Conservation (phyloP, 2,113 vertebrate genomes). For the Anthoscopus minutus region DNA sequence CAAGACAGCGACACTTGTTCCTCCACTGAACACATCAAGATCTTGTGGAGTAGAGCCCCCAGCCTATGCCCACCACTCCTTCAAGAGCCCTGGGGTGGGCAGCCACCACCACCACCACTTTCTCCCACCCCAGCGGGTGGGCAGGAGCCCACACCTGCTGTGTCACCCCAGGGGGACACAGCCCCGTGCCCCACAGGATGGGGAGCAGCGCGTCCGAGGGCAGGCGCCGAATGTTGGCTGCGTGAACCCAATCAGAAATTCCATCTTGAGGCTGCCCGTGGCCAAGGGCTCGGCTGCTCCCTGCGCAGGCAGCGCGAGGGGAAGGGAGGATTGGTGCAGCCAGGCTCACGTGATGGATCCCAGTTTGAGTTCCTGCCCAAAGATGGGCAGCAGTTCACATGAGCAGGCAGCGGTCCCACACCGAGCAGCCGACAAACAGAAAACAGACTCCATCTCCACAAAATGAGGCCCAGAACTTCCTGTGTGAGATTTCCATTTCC, state of each 20-base stretch:
- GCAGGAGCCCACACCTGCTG: neutral
- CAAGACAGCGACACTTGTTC: neutral
- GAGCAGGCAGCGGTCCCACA: conserved; percentile 66
- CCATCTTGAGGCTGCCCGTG: conserved; percentile 43
- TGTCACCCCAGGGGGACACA: rapidly evolving
- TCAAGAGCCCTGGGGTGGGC: neutral
- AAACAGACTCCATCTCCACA: conserved; percentile 75
- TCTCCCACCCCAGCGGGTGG: rapidly evolving
- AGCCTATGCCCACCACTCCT: rapidly evolving
- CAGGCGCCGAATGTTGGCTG: conserved; percentile 20
- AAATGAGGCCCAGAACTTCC: conserved; percentile 76
- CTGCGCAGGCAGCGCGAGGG: conserved; percentile 21
- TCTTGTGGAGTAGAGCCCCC: rapidly evolving
- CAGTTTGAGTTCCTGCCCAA: conserved; percentile 71
- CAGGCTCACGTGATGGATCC: conserved; percentile 44
- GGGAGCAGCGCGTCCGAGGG: neutral
- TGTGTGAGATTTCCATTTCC: conserved; percentile 78
- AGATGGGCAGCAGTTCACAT: conserved; percentile 71
- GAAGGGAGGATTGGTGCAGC: conserved; percentile 32
- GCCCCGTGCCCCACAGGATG: rapidly evolving
- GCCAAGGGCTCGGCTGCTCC: conserved; percentile 32
- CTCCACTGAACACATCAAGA: neutral
- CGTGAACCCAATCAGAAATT: conserved; percentile 35
- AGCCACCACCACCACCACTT: neutral
- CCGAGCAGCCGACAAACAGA: conserved; percentile 71